These are phyloP conservation scores for Sinosuthora webbiana DNA, from an alignment of 2,113 vertebrate genomes.

Conservation along the genomic window DNA sequence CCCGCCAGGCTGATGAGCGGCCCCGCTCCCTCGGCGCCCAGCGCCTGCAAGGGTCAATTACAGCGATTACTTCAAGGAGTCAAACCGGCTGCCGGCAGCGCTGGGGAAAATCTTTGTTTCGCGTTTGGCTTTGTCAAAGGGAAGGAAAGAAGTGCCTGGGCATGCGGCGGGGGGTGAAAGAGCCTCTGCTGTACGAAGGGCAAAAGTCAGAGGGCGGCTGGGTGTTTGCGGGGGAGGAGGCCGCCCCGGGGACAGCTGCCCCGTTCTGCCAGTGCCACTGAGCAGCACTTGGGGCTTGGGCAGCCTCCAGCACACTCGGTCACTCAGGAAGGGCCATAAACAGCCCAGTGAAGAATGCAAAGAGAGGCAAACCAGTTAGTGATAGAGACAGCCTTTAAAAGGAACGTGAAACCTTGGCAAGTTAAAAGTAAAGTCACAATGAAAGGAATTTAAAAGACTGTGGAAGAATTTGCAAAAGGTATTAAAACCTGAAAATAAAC, in stretches of 20 bases:
- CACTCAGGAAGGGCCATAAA: neutral
- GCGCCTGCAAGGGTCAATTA: slow-evolving; percentile 64
- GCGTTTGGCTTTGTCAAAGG: neutral
- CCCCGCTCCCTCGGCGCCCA: neutral
- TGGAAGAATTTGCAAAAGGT: neutral
- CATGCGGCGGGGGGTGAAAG: neutral
- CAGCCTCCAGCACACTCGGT: neutral
- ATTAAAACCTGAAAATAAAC: neutral
- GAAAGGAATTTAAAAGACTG: neutral
- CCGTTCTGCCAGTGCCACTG: neutral
- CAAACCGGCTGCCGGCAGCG: slow-evolving; percentile 26
- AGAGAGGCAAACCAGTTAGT: neutral
- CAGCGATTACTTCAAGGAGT: slow-evolving; percentile 58
- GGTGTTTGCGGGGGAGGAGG: neutral
- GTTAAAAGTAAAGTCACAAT: neutral
- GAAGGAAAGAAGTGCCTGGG: slow-evolving; percentile 1
- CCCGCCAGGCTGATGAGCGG: neutral
- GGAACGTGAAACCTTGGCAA: neutral
- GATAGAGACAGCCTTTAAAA: neutral
- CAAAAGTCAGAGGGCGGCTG: neutral
- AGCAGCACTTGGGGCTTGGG: neutral
- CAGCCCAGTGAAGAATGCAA: neutral
- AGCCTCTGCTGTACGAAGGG: neutral
- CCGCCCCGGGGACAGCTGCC: neutral
- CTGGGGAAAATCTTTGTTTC: slow-evolving; percentile 40